A percentile compares a stretch with the other conserved stretches of the same genome.
phyloP scores from a whole-genome alignment of 2,113 vertebrate species.

The Actenoides hombroni region DNA sequence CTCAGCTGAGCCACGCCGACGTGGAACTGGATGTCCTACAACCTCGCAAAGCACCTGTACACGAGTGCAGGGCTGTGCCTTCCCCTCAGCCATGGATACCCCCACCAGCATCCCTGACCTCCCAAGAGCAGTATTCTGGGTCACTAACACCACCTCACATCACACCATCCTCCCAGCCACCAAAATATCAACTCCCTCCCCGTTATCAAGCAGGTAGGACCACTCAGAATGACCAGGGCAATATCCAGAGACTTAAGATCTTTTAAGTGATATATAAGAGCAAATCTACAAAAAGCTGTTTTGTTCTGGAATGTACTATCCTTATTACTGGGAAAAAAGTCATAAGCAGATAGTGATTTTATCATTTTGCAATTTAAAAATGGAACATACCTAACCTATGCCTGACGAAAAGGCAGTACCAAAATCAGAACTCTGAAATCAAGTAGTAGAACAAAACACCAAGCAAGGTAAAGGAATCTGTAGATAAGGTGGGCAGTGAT shows the following conservation, averaged over 20 bases:
- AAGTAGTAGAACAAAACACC: background rate
- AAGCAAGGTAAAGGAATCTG: background rate
- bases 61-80: background rate
- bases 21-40: conserved; percentile 16
- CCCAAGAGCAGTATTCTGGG: background rate
- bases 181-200: conserved; percentile 42
- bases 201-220: background rate
- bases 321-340: background rate
- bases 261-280: background rate
- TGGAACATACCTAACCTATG: background rate
- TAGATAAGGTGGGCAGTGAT: background rate
- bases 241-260: background rate
- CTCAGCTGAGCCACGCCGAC: background rate
- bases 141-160: background rate
- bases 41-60: background rate
- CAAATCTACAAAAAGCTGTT: background rate
- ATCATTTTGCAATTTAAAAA: background rate
- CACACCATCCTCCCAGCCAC: background rate
- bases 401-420: background rate
- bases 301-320: background rate
- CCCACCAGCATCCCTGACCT: background rate
- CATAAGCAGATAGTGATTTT: background rate
- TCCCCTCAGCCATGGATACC: background rate
- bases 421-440: background rate
- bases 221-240: background rate